Evolutionary conservation across 2,113 vertebrate species (phyloP).

Genomic region (Notothenia rossii): DNA sequence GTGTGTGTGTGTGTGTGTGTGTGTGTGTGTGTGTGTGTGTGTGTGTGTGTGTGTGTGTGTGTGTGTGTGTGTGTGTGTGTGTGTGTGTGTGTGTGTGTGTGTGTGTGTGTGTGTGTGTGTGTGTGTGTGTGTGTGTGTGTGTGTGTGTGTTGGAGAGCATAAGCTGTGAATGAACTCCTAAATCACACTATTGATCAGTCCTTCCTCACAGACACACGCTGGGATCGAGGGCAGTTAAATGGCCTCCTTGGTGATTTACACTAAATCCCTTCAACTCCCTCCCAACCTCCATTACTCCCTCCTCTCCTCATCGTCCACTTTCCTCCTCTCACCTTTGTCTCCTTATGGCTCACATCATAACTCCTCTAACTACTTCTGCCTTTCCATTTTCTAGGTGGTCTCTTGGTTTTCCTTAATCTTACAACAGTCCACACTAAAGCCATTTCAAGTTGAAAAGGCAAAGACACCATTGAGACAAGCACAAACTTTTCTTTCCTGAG

Average conservation of each 20-base stretch:
- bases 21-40: conserved; percentile 33
- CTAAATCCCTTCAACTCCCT: conserved; percentile 57
- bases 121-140: conserved; percentile 29
- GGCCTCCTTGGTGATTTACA: conserved; percentile 64
- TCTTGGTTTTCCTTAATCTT: conserved; percentile 31
- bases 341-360: conserved; percentile 21
- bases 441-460: conserved; percentile 2
- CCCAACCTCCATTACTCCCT: conserved; percentile 31
- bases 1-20: conserved; percentile 25
- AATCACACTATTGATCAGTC: conserved; percentile 81
- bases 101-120: conserved; percentile 14
- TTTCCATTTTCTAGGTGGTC: conserved; percentile 4
- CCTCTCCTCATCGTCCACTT: conserved; percentile 20
- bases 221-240: conserved; percentile 72
- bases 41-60: conserved; percentile 33
- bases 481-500: conserved; percentile 13
- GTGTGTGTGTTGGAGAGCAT: conserved; percentile 42
- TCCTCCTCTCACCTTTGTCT: conserved; percentile 24
- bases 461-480: conserved; percentile 1
- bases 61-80: conserved; percentile 6
- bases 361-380: conserved; percentile 10
- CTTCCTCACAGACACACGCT: conserved; percentile 58
- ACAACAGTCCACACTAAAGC: conserved; percentile 5
- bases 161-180: conserved; percentile 74
- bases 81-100: conserved; percentile 35